Base-by-base conservation (phyloP, 2,113 vertebrate species). In the Gambusia affinis region DNA sequence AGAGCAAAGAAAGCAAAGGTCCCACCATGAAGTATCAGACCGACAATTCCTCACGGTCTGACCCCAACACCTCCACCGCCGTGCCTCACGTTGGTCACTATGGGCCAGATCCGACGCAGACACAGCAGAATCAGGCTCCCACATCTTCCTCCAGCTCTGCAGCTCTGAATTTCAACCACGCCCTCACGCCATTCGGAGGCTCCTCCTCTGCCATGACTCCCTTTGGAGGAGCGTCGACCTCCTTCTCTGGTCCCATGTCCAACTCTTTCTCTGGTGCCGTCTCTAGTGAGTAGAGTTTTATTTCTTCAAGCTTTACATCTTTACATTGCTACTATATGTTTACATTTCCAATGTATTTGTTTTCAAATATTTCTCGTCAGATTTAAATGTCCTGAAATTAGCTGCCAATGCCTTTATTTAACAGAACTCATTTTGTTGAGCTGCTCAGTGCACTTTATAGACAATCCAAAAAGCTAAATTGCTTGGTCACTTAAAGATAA, bases 1-100 rank as follows among this genome's bases (percentile, higher is more conserved):
- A 98, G 95, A 98, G 97, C 93, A 98, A 98, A 91, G 95, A 97
- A 90, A 95, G 96, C 92, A 98, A 98, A 94, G 94, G 95, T 88
- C 94, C 96, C 60, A 31, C 93, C 2, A 95, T 96, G 92, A 97
- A 98, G 87, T 97, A 96, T 62, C 94, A 95, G 87, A 88, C 95
- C 19, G 97, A 97, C 67, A 96, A 91, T 67, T 78, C 93, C 69
- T 84, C 93, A 12, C 44, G 3, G 33, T 72, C 90, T 0, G 96
- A 97, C 73, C 91, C 94, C 15, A 89, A 91, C 78, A 81, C 89
- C 75, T 80, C 92, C 60, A 10, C 88, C 73, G 69, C 93, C 76
- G 90, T 94, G 0, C 91, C 94, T 73, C 94, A 95, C 0, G 80
- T 91, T 22, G 94, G 94, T 69, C 96, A 96, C 84, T 97, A 97